These are phyloP conservation scores for Hippocampus comes DNA, from an alignment of 2,113 vertebrate genomes.

Conservation along the genomic window DNA sequence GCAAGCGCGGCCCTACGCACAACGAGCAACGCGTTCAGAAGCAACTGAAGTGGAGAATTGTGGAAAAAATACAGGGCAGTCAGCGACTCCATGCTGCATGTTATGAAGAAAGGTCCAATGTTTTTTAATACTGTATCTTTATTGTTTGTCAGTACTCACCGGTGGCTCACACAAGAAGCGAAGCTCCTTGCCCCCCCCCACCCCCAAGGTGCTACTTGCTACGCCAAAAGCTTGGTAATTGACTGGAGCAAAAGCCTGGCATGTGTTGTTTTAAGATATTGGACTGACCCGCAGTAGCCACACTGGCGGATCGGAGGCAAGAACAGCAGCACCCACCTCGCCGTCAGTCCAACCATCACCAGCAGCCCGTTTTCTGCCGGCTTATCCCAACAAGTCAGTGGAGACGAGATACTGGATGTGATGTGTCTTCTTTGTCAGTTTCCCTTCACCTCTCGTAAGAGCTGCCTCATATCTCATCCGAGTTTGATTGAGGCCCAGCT, in stretches of 20 bases:
- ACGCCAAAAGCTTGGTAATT: conserved; percentile 76
- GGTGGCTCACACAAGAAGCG: conserved; percentile 71
- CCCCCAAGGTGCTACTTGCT: conserved; percentile 70
- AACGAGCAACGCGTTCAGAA: too few species aligned
- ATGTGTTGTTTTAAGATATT: conserved; percentile 79
- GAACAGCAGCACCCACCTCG: conserved; percentile 1
- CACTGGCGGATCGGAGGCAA: conserved; percentile 67
- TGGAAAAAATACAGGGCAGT: too few species aligned
- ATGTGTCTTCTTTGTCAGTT: conserved; percentile 68
- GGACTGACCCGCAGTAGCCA: conserved; percentile 72
- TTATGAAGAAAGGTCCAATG: conserved; percentile 68
- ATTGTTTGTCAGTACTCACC: conserved; percentile 65
- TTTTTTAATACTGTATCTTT: conserved; percentile 39
- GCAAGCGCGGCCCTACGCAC: too few species aligned
- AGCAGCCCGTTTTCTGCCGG: conserved; percentile 25
- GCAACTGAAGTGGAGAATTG: too few species aligned
- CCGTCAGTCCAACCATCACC: background rate
- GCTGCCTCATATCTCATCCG: conserved; percentile 57
- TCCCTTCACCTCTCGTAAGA: conserved; percentile 66
- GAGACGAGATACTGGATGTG: conserved; percentile 56
- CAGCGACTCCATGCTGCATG: conserved; percentile 21
- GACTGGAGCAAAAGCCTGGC: conserved; percentile 72
- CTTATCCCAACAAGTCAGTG: conserved; percentile 52
- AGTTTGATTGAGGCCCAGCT: conserved; percentile 60
- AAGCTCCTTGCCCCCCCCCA: conserved; percentile 55